Conservation (phyloP, 2,888 invertebrate genomes). For the Cephus nigrinus region DNA sequence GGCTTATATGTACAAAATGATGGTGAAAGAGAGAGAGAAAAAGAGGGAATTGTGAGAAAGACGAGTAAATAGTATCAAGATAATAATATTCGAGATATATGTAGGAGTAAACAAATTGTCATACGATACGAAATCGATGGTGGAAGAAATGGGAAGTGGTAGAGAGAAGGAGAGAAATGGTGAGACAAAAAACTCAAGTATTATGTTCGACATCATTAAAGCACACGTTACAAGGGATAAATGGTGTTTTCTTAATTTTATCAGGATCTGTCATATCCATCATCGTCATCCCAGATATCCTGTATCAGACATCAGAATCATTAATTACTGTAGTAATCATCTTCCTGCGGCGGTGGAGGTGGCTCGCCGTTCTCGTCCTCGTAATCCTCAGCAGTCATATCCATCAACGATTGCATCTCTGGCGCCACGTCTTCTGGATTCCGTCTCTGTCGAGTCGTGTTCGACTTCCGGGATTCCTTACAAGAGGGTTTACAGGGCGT, state of each 20-base stretch:
- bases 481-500: slow-evolving; percentile 17
- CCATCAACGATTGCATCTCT: not conserved
- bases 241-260: not conserved
- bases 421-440: slow-evolving; percentile 3
- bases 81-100: not conserved
- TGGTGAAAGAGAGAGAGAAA: not conserved
- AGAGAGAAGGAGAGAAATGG: not conserved
- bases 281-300: not conserved
- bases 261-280: not conserved
- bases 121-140: not conserved
- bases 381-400: not conserved
- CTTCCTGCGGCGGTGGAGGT: not conserved
- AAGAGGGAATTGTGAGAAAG: not conserved
- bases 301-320: slow-evolving; percentile 8
- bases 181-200: not conserved
- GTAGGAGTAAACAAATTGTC: not conserved
- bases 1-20: not conserved
- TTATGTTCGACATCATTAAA: not conserved
- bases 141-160: not conserved
- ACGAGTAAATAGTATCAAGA: not conserved
- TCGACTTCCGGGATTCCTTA: slow-evolving; percentile 7
- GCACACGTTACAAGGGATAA: not conserved
- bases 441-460: slow-evolving; percentile 13
- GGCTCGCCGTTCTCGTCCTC: slow-evolving; percentile 11
- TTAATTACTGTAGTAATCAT: slow-evolving; percentile 20